Percentiles rank a stretch among this genome's conserved stretches.
Conservation (phyloP, 2,797 vertebrate genomes). For the Diplodus sargus region DNA sequence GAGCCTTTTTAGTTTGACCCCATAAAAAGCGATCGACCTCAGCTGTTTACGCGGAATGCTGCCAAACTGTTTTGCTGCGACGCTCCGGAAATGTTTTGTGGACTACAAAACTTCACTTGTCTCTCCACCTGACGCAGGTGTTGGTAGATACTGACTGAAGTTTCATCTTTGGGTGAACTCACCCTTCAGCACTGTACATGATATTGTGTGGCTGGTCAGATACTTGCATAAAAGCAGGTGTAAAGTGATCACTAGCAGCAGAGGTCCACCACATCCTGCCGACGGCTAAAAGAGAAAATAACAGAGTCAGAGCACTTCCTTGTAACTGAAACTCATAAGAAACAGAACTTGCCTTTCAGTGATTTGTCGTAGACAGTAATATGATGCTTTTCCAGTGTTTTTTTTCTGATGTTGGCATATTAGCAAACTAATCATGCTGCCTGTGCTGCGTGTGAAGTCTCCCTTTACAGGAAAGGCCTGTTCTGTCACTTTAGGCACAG, state of each 20-base stretch:
- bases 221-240: neutral
- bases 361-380: neutral
- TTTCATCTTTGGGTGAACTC: no score
- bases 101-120: no score
- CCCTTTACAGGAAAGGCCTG: slow-evolving; percentile 19
- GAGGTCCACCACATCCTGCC: neutral
- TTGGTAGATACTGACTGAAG: no score
- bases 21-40: no score
- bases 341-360: neutral
- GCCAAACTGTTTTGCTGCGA: no score
- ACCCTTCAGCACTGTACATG: neutral
- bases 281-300: neutral
- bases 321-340: neutral
- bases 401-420: neutral
- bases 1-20: no score
- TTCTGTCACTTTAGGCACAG: slow-evolving; percentile 12
- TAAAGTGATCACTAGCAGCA: neutral
- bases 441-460: neutral
- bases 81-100: no score
- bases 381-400: neutral
- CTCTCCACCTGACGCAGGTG: no score
- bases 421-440: neutral
- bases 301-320: neutral
- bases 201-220: neutral
- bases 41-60: no score